Base-by-base conservation (phyloP, 2,888 invertebrate species). In the Alsophila aescularia region DNA sequence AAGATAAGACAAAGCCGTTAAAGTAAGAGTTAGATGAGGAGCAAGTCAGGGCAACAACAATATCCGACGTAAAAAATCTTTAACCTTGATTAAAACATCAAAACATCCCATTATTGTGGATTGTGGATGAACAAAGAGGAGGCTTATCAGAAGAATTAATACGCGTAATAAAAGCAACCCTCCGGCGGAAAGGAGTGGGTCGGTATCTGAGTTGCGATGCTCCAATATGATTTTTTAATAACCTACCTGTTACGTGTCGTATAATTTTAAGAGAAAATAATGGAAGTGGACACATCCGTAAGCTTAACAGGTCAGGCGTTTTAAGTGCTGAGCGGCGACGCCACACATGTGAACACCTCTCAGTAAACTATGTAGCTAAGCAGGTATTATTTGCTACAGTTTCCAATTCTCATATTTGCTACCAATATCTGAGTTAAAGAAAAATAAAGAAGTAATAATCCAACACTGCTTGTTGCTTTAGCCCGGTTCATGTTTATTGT, bases 11-110 rank as follows among this genome's bases (percentile, higher is more conserved):
- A 27, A 36, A 21, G 12, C 5, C 32, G 43, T 43, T 36, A 40
- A 27, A 44, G 10, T 32, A 31, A 43, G 12, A 56, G 43, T 43
- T 36, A 34, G 32, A 47, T 24, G 31, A 39, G 29, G 36, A 32
- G 44, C 29, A 15, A 50, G 21, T 10, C 18, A 24, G 51, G 53
- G 41, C 58, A 56, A 51, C 36, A 36, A 55, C 32, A 53, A 54
- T 60, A 60, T 58, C 41, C 49, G 44, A 48, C 39, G 56, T 50
- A 77, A 83, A 83, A 82, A 76, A 73, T 79, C 73, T 75, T 81
- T 78, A 77, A 73, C 75, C 73, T 76, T 81, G 77, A 83, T 81
- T 83, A 81, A 77, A 80, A 78, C 71, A 73, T 77, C 75, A 77
- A 70, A 75, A 73, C 75, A 67, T 70, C 69, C 66, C 62, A 70